phyloP scores from a whole-genome alignment of 2,888 invertebrate species.

The Scaptomyza caliginosa region DNA sequence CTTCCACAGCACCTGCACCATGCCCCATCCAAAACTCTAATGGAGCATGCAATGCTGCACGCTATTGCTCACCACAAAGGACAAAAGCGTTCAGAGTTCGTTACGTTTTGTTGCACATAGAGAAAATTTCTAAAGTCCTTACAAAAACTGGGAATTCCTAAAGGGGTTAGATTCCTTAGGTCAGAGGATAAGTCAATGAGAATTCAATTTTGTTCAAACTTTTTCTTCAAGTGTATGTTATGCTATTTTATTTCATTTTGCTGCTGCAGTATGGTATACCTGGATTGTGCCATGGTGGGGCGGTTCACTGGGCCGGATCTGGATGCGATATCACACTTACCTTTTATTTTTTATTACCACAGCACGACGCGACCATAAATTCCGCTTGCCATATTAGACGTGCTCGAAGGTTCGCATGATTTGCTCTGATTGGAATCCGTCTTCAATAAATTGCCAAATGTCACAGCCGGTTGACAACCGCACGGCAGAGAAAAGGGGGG shows the following conservation, averaged over 20 bases:
- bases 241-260: not conserved
- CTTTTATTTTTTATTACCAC: slow-evolving; percentile 73
- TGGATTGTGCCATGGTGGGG: not conserved
- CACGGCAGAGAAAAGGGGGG: too few relatives aligned
- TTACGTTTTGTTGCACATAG: slow-evolving; percentile 21
- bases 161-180: too few relatives aligned
- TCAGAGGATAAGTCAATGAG: too few relatives aligned
- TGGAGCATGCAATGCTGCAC: slow-evolving; percentile 53
- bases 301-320: slow-evolving; percentile 21
- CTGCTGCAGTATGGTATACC: not conserved
- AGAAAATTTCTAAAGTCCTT: not conserved
- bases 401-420: slow-evolving; percentile 63
- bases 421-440: slow-evolving; percentile 76
- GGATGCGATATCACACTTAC: slow-evolving; percentile 74
- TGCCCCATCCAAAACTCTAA: not conserved
- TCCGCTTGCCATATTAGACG: slow-evolving; percentile 64
- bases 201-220: not conserved
- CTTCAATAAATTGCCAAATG: slow-evolving; percentile 79
- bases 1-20: not conserved
- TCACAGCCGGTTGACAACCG: slow-evolving; percentile 66
- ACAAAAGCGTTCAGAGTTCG: slow-evolving; percentile 58
- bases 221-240: not conserved
- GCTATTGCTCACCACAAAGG: slow-evolving; percentile 72
- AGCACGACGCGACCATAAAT: slow-evolving; percentile 71
- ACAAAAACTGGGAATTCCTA: too few relatives aligned